Conservation (phyloP, 2,888 invertebrate species). For the Oeneis ivallda region DNA sequence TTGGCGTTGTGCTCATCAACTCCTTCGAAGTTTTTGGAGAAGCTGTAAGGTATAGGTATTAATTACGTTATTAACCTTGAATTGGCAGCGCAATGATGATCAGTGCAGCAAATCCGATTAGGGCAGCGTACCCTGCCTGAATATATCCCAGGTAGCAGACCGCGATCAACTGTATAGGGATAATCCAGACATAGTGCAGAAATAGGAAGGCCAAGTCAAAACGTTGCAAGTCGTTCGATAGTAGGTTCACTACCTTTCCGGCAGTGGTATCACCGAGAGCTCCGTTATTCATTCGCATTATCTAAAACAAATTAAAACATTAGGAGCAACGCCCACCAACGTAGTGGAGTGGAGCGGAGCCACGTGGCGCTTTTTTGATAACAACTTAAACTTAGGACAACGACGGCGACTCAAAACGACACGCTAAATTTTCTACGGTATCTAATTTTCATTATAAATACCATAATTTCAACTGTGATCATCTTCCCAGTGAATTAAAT, state of each 20-base stretch:
- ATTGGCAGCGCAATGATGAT: constrained; percentile 88
- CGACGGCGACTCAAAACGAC: too few relatives aligned
- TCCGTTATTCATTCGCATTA: constrained; percentile 74
- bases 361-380: too few relatives aligned
- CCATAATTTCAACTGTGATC: background rate
- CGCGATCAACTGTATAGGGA: constrained; percentile 84
- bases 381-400: too few relatives aligned
- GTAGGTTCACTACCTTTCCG: constrained; percentile 92
- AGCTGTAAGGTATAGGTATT: too few relatives aligned
- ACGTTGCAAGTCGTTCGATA: constrained; percentile 93
- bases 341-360: too few relatives aligned
- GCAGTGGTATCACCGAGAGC: constrained; percentile 91
- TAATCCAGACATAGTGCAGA: constrained; percentile 91
- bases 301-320: constrained; percentile 45
- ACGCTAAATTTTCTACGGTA: too few relatives aligned
- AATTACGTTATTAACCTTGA: constrained; percentile 80
- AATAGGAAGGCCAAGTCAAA: constrained; percentile 89
- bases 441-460: too few relatives aligned
- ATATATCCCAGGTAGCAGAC: constrained; percentile 86
- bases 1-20: too few relatives aligned
- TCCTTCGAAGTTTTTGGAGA: too few relatives aligned
- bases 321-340: background rate
- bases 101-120: constrained; percentile 86
- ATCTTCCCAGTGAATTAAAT: too few relatives aligned
- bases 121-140: constrained; percentile 84